Base-by-base conservation (phyloP, 2,113 vertebrate genomes). In the Neofelis nebulosa region DNA sequence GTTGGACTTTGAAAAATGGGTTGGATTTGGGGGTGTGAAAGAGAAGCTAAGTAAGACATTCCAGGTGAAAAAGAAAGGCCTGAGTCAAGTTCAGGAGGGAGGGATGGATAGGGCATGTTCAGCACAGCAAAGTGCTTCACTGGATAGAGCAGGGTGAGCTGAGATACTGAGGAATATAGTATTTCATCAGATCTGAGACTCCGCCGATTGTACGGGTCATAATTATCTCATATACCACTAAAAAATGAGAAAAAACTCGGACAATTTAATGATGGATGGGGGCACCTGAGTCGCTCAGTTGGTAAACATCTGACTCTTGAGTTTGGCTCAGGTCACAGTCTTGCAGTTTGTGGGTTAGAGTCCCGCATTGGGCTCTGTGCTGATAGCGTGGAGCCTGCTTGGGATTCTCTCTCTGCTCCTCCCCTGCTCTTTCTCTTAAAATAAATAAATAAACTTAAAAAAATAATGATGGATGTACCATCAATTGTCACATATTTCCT, bases 191-290 rank as follows among this genome's bases (percentile, higher is more conserved):
- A 19, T 29, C 48, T 79, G 36, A 50, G 74, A 7, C 18, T 8
- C 25, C 27, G 1, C 36, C 38, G 1, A 68, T n/a, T 79, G 0
- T 27, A 7, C 1, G 5, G 31, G 18, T 63, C 16, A 15, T 38
- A 33, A 73, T 89, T 65, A 79, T 91, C 57, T 87, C 55, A 79
- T n/a, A 25, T 9, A 45, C 29, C 23, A 29, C 13, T 94, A 21
- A 68, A 63, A 93, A 89, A 48, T 3, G 29, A 57, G 65, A 68
- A 66, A 71, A 71, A 41, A 23, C 21, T 85, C 1, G 12, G 16
- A n/a, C n/a, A 68, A 80, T 86, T 71, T 92, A 88, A 38, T 89
- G 63, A 86, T 74, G 7, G 18, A 57, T 57, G 21, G 57, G 57
- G 21, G 57, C 8, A 21, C 57, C 21, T 61, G 57, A 2, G 57